phyloP scores from a whole-genome alignment of 1,140 invertebrate species.

The Paralvinella palmiformis region DNA sequence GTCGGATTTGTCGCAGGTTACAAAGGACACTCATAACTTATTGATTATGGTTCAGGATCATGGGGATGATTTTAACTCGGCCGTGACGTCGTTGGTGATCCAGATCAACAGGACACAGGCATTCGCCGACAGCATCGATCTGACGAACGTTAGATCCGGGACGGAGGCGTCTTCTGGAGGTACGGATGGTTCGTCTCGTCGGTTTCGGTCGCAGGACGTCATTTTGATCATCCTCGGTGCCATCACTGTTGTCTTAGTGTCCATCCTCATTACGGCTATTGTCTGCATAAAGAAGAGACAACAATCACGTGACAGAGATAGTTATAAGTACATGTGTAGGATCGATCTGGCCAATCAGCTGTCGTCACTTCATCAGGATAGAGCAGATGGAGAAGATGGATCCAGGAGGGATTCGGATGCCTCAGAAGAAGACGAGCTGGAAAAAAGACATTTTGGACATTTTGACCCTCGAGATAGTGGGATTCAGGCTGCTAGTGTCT shows the following conservation, averaged over 20 bases:
- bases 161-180: not conserved
- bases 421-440: too few relatives aligned
- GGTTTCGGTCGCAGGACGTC: not conserved
- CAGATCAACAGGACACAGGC: not conserved
- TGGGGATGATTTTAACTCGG: not conserved
- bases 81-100: not conserved
- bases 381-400: too few relatives aligned
- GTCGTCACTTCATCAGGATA: too few relatives aligned
- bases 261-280: slow-evolving; percentile 8
- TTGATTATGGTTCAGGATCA: not conserved
- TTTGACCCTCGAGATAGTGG: too few relatives aligned
- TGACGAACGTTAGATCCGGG: not conserved
- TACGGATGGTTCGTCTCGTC: not conserved
- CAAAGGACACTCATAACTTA: not conserved
- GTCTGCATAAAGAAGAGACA: not conserved
- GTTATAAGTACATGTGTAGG: slow-evolving; percentile 8
- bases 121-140: not conserved
- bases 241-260: slow-evolving; percentile 1
- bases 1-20: not conserved
- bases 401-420: too few relatives aligned
- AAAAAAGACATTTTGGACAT: too few relatives aligned
- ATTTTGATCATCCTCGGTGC: slow-evolving; percentile 9
- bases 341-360: not conserved
- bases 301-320: not conserved
- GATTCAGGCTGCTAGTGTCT: too few relatives aligned